These are phyloP conservation scores for Drosophila engyochracea DNA, from an alignment of 2,888 invertebrate genomes.

Conservation along the genomic window DNA sequence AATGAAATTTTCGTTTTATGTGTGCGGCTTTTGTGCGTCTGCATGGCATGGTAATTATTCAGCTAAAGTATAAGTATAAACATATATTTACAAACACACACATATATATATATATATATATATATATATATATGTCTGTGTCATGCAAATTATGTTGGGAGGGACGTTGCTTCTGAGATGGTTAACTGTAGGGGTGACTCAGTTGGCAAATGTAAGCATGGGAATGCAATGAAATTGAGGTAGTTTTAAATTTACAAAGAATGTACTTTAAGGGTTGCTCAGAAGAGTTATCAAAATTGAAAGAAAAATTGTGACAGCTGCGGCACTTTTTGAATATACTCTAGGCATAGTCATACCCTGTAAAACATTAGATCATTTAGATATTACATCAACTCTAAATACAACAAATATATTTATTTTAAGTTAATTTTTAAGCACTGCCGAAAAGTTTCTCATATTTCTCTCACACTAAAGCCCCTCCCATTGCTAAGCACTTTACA, in stretches of 20 bases:
- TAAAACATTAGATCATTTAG: neutral
- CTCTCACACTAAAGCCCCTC: neutral
- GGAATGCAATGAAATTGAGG: slow-evolving; percentile 6
- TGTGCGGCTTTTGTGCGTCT: slow-evolving; percentile 50
- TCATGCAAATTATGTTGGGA: slow-evolving; percentile 28
- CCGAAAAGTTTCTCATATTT: neutral
- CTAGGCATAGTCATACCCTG: neutral
- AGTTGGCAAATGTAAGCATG: slow-evolving; percentile 1
- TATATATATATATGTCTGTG: neutral
- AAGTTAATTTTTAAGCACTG: neutral
- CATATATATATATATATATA: neutral
- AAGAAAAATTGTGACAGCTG: neutral
- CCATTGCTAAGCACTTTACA: slow-evolving; percentile 1
- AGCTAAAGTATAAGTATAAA: neutral
- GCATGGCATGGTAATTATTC: slow-evolving; percentile 74
- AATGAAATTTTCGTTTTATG: slow-evolving; percentile 66
- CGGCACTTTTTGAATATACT: neutral
- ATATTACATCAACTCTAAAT: neutral
- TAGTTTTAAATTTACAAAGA: neutral
- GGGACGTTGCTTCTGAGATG: neutral
- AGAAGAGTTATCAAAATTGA: neutral
- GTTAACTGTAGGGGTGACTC: slow-evolving; percentile 23
- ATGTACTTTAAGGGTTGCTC: slow-evolving; percentile 5
- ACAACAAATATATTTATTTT: neutral
- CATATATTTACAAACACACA: neutral